Conservation (phyloP, 2,797 vertebrate species). For the Rhabdomys pumilio region DNA sequence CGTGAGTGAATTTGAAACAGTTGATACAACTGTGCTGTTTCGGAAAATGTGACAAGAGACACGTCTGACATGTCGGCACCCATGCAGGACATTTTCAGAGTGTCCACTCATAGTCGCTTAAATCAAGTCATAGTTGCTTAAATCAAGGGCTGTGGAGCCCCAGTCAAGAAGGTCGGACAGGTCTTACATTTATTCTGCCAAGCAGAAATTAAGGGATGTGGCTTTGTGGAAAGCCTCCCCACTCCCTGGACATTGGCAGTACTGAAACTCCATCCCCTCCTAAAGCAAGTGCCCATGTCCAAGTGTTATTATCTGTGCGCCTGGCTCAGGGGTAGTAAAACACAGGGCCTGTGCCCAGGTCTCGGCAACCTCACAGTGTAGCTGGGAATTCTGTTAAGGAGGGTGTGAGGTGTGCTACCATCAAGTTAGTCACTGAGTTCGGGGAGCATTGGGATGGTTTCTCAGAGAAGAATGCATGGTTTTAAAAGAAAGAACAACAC, state of each 20-base stretch:
- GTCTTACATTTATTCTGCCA: neutral
- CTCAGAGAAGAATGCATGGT: neutral
- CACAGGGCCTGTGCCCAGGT: neutral
- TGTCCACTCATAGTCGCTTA: neutral
- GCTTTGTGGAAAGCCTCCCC: neutral
- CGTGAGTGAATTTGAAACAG: neutral
- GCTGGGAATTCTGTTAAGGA: neutral
- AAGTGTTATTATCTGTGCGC: neutral
- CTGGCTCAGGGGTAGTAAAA: neutral
- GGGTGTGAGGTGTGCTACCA: neutral
- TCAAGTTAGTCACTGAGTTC: neutral
- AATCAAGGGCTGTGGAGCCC: neutral
- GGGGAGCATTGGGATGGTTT: neutral
- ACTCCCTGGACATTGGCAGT: neutral
- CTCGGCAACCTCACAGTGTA: neutral
- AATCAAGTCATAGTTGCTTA: neutral
- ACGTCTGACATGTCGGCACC: neutral
- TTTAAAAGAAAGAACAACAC: neutral
- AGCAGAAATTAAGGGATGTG: neutral
- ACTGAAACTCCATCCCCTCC: neutral
- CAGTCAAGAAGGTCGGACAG: neutral
- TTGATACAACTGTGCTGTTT: neutral
- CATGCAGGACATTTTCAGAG: neutral
- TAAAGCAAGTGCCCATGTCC: neutral
- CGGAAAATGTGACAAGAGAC: neutral